Conservation (phyloP, 2,888 invertebrate genomes). For the Malachius bipustulatus region DNA sequence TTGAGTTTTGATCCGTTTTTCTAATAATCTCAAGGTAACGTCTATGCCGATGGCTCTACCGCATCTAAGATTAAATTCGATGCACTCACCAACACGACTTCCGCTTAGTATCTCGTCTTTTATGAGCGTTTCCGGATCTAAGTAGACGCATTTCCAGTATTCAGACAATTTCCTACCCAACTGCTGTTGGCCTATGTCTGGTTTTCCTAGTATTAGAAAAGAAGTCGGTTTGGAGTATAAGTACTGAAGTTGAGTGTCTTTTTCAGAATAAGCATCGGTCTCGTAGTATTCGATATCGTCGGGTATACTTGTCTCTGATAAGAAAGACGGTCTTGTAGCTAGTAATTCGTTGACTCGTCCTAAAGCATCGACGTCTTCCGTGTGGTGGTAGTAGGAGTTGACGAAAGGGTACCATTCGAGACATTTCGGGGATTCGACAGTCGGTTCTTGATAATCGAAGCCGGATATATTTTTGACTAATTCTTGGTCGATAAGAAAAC, state of each 20-base stretch:
- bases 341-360: slow-evolving; percentile 31
- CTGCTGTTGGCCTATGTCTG: slow-evolving; percentile 40
- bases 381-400: slow-evolving; percentile 36
- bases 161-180: slow-evolving; percentile 46
- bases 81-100: slow-evolving; percentile 44
- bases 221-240: slow-evolving; percentile 42
- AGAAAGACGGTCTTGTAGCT: slow-evolving; percentile 9
- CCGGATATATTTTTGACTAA: slow-evolving; percentile 24
- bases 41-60: slow-evolving; percentile 42
- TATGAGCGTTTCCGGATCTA: slow-evolving; percentile 45
- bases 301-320: background rate
- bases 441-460: slow-evolving; percentile 18
- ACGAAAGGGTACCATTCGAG: slow-evolving; percentile 32
- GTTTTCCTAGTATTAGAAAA: slow-evolving; percentile 50
- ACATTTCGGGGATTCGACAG: slow-evolving; percentile 8
- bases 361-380: slow-evolving; percentile 36
- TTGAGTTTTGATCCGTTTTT: slow-evolving; percentile 40
- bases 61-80: slow-evolving; percentile 45
- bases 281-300: background rate
- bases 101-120: slow-evolving; percentile 45
- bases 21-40: slow-evolving; percentile 41
- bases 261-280: slow-evolving; percentile 38
- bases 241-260: slow-evolving; percentile 41
- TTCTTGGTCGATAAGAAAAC: slow-evolving; percentile 26
- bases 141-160: slow-evolving; percentile 44